These are phyloP conservation scores for Lysiphlebus fabarum DNA, from an alignment of 1,140 invertebrate species.

Conservation along the genomic window DNA sequence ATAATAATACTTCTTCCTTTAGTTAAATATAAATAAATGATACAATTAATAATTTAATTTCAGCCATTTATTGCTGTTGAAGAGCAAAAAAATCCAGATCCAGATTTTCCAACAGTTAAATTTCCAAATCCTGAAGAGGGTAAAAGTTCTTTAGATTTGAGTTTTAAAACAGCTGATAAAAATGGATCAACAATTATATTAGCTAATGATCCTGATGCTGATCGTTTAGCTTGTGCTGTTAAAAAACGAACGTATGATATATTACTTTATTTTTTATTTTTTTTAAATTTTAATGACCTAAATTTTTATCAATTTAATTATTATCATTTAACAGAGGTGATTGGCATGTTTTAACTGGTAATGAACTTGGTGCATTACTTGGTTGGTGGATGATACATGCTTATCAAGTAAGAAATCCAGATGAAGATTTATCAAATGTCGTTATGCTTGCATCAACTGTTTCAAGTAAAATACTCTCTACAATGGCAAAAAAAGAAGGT, in stretches of 20 bases:
- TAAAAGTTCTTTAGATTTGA: slow-evolving; percentile 80
- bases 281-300: not conserved
- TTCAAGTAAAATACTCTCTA: slow-evolving; percentile 91
- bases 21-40: not conserved
- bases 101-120: slow-evolving; percentile 93
- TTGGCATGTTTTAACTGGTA: slow-evolving; percentile 94
- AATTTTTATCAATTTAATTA: slow-evolving; percentile 1
- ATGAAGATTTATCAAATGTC: slow-evolving; percentile 55
- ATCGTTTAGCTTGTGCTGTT: slow-evolving; percentile 91
- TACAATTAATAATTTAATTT: slow-evolving; percentile 25
- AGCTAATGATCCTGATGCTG: slow-evolving; percentile 98
- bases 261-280: not conserved
- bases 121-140: slow-evolving; percentile 99
- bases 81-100: slow-evolving; percentile 86
- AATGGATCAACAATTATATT: slow-evolving; percentile 74
- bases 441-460: slow-evolving; percentile 94
- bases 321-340: slow-evolving; percentile 55
- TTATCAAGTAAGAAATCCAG: slow-evolving; percentile 55
- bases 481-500: slow-evolving; percentile 79
- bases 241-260: slow-evolving; percentile 56
- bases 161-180: slow-evolving; percentile 78
- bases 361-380: slow-evolving; percentile 92
- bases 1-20: slow-evolving; percentile 3
- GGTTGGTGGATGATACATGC: slow-evolving; percentile 87
- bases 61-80: slow-evolving; percentile 73